Base-by-base conservation (phyloP, 2,797 vertebrate genomes). In the Yasuhikotakia modesta region DNA sequence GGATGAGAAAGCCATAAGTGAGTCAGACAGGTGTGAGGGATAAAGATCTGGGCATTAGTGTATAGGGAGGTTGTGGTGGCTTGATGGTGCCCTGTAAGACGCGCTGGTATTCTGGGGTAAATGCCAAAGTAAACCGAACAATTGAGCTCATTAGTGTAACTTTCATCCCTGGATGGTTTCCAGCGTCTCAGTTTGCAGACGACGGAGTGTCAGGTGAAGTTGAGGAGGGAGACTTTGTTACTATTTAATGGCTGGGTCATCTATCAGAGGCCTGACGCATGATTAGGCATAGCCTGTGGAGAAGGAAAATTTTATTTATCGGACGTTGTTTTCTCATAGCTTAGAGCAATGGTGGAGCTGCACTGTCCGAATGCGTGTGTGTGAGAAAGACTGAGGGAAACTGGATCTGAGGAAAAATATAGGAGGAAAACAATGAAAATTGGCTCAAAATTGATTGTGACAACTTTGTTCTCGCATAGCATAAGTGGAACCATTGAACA, bases 211-310 rank as follows among this genome's bases (percentile, higher is more conserved):
- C 80, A 74, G 81, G 73, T 79, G 82, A 64, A 70, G 81, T 30
- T 73, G 75, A 81, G 79, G 84, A 84, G 79, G 80, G 79, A 87
- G 83, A 86, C 84, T 76, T 87, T 87, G 85, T 92, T 91, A 92
- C 81, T 92, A 89, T 91, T 93, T 92, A 89, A 92, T 92, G 83
- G 84, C 82, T 77, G 80, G 90, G 89, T 92, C 91, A 82, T 76
- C 87, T 92, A 88, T 91, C 91, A 89, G 53, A 73, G 65, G 74
- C 63, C 78, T 85, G 83, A 86, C 80, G 55, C 76, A 64, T 7
- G 43, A 69, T 78, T 83, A 70, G 50, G 50, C n/a, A 70, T 16
- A 60, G 69, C 35, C 45, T 67, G 32, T 39, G 39, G 4, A 70
- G 39, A 48, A 57, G 46, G 45, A 81, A 27, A 27, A 27, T 10